Evolutionary conservation across 37 sponge, comb jelly and placozoan genomes (phyloP).

Genomic region (Chondrosia reniformis): DNA sequence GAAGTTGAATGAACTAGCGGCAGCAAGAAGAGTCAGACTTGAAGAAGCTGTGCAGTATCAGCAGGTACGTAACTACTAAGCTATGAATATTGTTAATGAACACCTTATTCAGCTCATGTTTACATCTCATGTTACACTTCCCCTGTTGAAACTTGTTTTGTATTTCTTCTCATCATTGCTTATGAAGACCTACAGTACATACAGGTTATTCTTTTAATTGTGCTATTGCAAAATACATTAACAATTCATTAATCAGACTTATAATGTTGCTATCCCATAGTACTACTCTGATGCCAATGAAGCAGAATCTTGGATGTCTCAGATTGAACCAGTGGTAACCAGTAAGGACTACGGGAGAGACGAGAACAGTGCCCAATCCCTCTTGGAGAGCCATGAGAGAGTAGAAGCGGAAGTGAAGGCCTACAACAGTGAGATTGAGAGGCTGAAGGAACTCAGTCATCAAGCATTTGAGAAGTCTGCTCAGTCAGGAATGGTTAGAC

Average conservation of each 20-base stretch:
- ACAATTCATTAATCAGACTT: too few species aligned
- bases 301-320: conserved; percentile 91
- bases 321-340: conserved; percentile 79
- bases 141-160: too few species aligned
- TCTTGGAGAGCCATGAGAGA: conserved; percentile 75
- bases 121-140: too few species aligned
- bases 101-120: too few species aligned
- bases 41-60: conserved; percentile 83
- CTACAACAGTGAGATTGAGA: conserved; percentile 73
- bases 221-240: too few species aligned
- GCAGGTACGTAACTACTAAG: conserved; percentile 48
- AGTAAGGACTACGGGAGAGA: conserved; percentile 80
- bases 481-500: conserved; percentile 16
- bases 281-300: conserved; percentile 94
- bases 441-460: conserved; percentile 70
- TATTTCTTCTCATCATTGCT: too few species aligned
- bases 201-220: too few species aligned
- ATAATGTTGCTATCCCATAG: conserved; percentile 32
- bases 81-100: too few species aligned
- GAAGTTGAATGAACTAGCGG: conserved; percentile 74
- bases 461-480: conserved; percentile 43
- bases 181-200: too few species aligned
- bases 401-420: conserved; percentile 65
- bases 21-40: conserved; percentile 57
- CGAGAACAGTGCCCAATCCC: conserved; percentile 71